Conservation (phyloP, 2,888 invertebrate species). For the Coenonympha arcania region DNA sequence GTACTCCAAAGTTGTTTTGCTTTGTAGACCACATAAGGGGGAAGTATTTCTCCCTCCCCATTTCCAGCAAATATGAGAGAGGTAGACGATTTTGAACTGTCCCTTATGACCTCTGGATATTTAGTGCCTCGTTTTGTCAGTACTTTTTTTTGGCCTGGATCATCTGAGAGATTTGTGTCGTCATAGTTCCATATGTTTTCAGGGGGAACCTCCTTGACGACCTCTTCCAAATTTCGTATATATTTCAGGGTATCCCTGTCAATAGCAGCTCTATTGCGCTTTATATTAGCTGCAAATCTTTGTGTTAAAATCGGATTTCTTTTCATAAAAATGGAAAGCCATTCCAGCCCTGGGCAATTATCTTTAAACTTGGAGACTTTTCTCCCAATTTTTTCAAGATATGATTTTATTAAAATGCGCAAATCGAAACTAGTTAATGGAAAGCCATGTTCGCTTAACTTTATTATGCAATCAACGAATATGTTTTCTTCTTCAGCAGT, state of each 20-base stretch:
- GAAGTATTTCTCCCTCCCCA: slow-evolving; percentile 31
- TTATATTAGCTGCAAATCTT: slow-evolving; percentile 15
- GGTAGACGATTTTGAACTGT: slow-evolving; percentile 36
- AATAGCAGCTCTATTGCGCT: slow-evolving; percentile 25
- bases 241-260: slow-evolving; percentile 23
- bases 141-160: slow-evolving; percentile 29
- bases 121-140: slow-evolving; percentile 34
- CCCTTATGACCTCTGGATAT: slow-evolving; percentile 39
- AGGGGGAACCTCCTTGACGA: slow-evolving; percentile 20
- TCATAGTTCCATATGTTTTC: slow-evolving; percentile 21
- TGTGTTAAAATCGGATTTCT: slow-evolving; percentile 25
- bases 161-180: slow-evolving; percentile 2
- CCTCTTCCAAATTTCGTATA: slow-evolving; percentile 24
- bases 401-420: background rate
- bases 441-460: background rate
- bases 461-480: background rate
- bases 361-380: background rate
- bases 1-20: slow-evolving; percentile 34
- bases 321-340: slow-evolving; percentile 17
- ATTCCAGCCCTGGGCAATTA: background rate
- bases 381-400: background rate
- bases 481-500: background rate
- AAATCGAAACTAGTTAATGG: background rate
- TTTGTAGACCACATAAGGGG: slow-evolving; percentile 49
- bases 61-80: slow-evolving; percentile 43